Conservation (phyloP, 2,113 vertebrate species). For the Platanista minor region DNA sequence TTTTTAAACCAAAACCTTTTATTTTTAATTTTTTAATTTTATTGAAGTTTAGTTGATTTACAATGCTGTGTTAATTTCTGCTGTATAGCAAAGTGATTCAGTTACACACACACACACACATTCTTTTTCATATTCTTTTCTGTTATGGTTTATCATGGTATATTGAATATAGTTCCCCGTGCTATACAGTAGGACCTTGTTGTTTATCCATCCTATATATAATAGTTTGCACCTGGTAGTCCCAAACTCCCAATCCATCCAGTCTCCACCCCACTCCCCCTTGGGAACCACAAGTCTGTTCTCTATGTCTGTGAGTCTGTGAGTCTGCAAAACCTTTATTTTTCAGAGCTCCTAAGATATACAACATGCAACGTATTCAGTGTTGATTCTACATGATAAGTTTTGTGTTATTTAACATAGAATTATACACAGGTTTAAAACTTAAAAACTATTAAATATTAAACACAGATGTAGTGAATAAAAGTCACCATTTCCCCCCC, state of each 20-base stretch:
- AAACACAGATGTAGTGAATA: background rate
- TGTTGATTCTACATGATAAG: background rate
- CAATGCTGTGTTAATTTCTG: background rate
- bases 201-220: background rate
- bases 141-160: background rate
- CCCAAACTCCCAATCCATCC: background rate
- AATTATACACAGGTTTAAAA: background rate
- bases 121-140: background rate
- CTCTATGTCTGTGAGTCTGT: background rate
- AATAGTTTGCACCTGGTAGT: background rate
- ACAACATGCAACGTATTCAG: background rate
- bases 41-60: background rate
- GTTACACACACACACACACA: background rate
- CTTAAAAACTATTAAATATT: background rate
- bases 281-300: background rate
- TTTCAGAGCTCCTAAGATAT: background rate
- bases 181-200: background rate
- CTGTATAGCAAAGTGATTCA: background rate
- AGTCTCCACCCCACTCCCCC: background rate
- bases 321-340: background rate
- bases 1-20: background rate
- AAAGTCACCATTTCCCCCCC: background rate
- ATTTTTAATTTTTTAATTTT: background rate
- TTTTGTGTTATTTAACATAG: background rate
- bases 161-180: background rate